phyloP scores from a whole-genome alignment of 2,888 invertebrate species.

The Tinea pellionella region DNA sequence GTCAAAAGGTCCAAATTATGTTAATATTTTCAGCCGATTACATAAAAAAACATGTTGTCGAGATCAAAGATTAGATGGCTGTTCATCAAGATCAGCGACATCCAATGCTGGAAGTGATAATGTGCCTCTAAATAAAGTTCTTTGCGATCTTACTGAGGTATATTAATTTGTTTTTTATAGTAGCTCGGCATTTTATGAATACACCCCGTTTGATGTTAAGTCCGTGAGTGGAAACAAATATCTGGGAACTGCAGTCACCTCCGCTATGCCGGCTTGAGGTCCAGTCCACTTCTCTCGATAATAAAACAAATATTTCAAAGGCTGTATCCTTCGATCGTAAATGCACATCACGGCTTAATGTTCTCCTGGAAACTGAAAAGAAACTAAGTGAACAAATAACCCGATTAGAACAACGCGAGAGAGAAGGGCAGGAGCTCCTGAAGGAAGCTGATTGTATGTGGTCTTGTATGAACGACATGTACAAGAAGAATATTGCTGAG shows the following conservation, averaged over 20 bases:
- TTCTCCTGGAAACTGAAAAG: constrained; percentile 63
- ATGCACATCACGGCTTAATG: constrained; percentile 48
- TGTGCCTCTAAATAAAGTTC: constrained; percentile 37
- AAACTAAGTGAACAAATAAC: constrained; percentile 65
- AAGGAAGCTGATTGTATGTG: constrained; percentile 70
- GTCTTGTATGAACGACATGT: constrained; percentile 59
- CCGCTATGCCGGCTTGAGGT: too few species aligned
- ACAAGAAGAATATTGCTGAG: constrained; percentile 45
- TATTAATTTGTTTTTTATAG: constrained; percentile 14
- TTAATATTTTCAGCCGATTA: not conserved
- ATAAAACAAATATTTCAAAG: constrained; percentile 29
- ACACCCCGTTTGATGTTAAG: too few species aligned
- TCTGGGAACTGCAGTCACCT: too few species aligned
- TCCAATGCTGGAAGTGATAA: constrained; percentile 19
- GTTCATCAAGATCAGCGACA: constrained; percentile 18
- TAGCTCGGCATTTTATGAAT: too few species aligned
- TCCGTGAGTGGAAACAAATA: too few species aligned
- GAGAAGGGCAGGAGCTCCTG: constrained; percentile 59
- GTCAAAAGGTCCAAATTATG: too few species aligned
- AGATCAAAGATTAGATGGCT: constrained; percentile 16
- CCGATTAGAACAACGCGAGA: constrained; percentile 70
- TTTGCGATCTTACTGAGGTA: constrained; percentile 43
- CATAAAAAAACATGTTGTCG: not conserved
- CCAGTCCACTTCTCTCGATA: too few species aligned
- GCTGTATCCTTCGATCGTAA: constrained; percentile 43